Evolutionary conservation across 1,140 invertebrate species (phyloP), one percentile per base, ranked within the genome.

Genomic region (Riptortus pedestris): DNA sequence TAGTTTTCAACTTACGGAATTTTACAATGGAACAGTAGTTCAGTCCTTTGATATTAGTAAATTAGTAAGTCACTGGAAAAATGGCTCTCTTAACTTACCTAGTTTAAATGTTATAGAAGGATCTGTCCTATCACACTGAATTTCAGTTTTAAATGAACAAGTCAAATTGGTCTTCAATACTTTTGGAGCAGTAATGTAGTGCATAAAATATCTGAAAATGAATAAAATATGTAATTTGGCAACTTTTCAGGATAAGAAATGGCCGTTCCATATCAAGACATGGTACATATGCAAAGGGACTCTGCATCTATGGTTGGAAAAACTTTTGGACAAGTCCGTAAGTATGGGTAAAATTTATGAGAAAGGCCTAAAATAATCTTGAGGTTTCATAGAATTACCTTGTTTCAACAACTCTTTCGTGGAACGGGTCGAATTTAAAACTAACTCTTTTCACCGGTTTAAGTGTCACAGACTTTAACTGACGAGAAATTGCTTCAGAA

Each of bases 381-480:
- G 5, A 38, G 14, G 31, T 38, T 14, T 38, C 5, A 5, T 7
- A 14, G 31, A 38, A 38, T 79, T 80, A 91, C 88, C 89, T 85
- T 69, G 82, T 83, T 66, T 82, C 76, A 52, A 73, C 75, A 47
- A 83, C 81, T 72, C 85, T 84, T 66, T 82, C 76, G 67, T 82
- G 77, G 76, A 93, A 92, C 5, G 90, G 90, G 78, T 93, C 90
- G 70, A 93, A 92, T 71, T 84, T 82, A 51, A 91, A 81, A 16
- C 79, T 79, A 63, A 93, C 81, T 73, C 80, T 81, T 70, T 85
- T 85, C 0, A 88, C 83, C n/a, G 88, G 87, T 74, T 87, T 86
- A 20, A 92, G 78, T 77, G 85, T 87, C 9, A 93, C 70, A 18
- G 47, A 24, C 52, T 62, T 66, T 31, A 67, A 31, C 65, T 71